These are phyloP conservation scores for Heliconius sara DNA, from an alignment of 2,888 invertebrate genomes.

Conservation along the genomic window DNA sequence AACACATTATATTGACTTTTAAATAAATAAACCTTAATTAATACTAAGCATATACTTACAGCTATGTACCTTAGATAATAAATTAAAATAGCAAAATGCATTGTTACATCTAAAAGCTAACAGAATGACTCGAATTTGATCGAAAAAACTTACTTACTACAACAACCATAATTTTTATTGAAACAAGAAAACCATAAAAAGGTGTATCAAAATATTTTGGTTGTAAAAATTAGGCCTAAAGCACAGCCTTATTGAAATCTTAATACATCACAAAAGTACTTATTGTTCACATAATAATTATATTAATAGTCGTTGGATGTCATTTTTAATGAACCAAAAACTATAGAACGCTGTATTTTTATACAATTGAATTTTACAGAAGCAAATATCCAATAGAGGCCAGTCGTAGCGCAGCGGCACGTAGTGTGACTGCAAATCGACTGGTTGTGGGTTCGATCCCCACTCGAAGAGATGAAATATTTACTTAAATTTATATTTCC, in stretches of 20 bases:
- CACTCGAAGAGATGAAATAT: too few species aligned
- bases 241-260: conserved; percentile 49
- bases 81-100: conserved; percentile 74
- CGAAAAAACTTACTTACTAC: conserved; percentile 32
- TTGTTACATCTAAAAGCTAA: conserved; percentile 53
- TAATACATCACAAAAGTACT: conserved; percentile 19
- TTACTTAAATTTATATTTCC: too few species aligned
- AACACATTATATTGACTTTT: conserved; percentile 83
- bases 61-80: conserved; percentile 62
- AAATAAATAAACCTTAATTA: conserved; percentile 80
- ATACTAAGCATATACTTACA: conserved; percentile 78
- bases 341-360: background rate
- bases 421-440: too few species aligned
- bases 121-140: conserved; percentile 49
- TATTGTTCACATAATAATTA: conserved; percentile 1
- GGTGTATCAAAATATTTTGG: conserved; percentile 45
- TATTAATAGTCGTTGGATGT: conserved; percentile 30
- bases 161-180: conserved; percentile 38
- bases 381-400: too few species aligned
- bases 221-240: conserved; percentile 53
- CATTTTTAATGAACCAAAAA: conserved; percentile 42
- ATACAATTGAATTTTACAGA: too few species aligned
- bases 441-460: too few species aligned
- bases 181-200: conserved; percentile 36
- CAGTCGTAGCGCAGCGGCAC: too few species aligned